Evolutionary conservation across 1,140 invertebrate genomes (phyloP).

Genomic region (Mercenaria mercenaria): DNA sequence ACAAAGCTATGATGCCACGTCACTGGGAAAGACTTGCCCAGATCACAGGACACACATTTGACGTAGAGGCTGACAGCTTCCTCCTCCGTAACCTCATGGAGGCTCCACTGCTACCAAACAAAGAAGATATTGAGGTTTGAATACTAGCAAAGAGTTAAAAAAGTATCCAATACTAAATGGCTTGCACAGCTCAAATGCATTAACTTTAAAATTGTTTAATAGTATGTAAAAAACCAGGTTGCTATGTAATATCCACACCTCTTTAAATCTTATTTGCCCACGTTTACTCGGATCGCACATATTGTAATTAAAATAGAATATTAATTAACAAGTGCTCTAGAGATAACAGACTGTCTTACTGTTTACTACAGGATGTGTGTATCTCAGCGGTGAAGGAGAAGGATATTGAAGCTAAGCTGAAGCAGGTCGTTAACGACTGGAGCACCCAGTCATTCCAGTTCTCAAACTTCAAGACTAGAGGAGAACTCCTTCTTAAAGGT

Average conservation of each 20-base stretch:
- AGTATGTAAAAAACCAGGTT: no score
- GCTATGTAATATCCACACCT: no score
- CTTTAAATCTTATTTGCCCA: no score
- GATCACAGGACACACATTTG: conserved; percentile 95
- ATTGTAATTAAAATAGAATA: no score
- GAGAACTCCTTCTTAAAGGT: conserved; percentile 96
- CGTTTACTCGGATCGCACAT: no score
- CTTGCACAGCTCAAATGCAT: no score
- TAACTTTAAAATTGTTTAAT: no score
- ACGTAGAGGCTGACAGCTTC: conserved; percentile 97
- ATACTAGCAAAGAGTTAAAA: background rate
- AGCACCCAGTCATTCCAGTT: conserved; percentile 97
- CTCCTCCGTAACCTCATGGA: conserved; percentile 98
- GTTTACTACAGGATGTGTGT: conserved; percentile 93
- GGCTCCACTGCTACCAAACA: conserved; percentile 95
- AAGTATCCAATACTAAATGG: no score
- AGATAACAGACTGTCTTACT: no score
- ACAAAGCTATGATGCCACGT: conserved; percentile 98
- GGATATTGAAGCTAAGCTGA: conserved; percentile 98
- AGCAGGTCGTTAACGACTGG: conserved; percentile 98
- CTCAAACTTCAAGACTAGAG: conserved; percentile 97
- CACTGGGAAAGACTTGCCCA: conserved; percentile 99
- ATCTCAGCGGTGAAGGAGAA: conserved; percentile 99
- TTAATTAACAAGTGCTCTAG: no score
- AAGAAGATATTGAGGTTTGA: conserved; percentile 97